Percentiles rank a stretch among this genome's conserved stretches.
These are phyloP conservation scores for Nasonia longicornis DNA, from an alignment of 1,140 invertebrate species.

Conservation along the genomic window DNA sequence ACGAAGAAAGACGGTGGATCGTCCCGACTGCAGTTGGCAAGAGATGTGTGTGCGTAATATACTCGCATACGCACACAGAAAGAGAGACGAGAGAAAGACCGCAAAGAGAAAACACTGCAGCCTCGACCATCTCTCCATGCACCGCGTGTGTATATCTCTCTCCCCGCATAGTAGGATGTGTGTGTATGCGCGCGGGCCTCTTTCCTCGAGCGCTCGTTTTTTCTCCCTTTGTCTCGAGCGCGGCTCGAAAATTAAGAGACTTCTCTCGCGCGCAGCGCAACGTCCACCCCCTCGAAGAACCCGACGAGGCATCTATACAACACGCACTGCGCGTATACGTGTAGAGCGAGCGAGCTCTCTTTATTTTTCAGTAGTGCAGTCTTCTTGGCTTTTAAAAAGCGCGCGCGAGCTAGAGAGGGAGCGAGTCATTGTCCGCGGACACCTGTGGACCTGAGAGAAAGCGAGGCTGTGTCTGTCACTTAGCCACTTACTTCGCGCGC, in stretches of 20 bases:
- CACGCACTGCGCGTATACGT: slow-evolving; percentile 34
- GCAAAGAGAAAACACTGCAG: slow-evolving; percentile 25
- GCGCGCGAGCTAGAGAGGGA: background rate
- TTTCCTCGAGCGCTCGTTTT: slow-evolving; percentile 6
- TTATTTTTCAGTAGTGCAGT: slow-evolving; percentile 10
- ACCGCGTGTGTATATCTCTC: too few relatives aligned
- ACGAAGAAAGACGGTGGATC: background rate
- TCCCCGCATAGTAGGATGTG: too few relatives aligned
- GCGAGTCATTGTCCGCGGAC: slow-evolving; percentile 65
- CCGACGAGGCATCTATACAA: background rate
- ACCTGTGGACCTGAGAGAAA: slow-evolving; percentile 63
- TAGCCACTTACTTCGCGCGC: slow-evolving; percentile 62
- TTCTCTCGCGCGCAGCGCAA: slow-evolving; percentile 51
- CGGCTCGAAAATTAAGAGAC: slow-evolving; percentile 64
- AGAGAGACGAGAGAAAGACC: background rate
- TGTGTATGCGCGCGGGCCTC: background rate
- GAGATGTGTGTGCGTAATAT: background rate
- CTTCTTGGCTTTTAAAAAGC: slow-evolving; percentile 10
- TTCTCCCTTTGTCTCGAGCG: slow-evolving; percentile 58
- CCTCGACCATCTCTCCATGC: background rate
- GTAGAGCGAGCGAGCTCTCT: background rate
- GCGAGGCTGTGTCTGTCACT: slow-evolving; percentile 49
- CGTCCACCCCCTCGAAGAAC: slow-evolving; percentile 53
- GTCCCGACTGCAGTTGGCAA: background rate
- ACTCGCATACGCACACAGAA: background rate